A percentile compares a stretch with the other conserved stretches of the same genome.
phyloP scores from a whole-genome alignment of 1,140 invertebrate genomes.

The Tribolium madens region DNA sequence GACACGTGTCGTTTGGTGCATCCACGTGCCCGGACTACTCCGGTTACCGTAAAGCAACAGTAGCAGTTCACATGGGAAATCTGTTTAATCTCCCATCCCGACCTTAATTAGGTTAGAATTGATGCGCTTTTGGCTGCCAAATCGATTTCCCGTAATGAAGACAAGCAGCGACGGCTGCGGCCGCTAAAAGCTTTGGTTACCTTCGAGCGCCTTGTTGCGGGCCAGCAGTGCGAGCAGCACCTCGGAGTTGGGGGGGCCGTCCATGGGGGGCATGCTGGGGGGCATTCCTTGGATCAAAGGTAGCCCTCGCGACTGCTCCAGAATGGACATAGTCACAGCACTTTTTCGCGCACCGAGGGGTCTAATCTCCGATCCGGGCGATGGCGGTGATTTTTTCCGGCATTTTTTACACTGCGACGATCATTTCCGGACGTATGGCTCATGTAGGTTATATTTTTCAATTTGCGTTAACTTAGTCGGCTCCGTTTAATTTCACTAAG shows the following conservation, averaged over 20 bases:
- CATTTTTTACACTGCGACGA: conserved; percentile 24
- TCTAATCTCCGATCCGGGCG: background rate
- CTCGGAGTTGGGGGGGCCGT: conserved; percentile 79
- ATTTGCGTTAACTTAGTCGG: conserved; percentile 58
- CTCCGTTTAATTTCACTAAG: conserved; percentile 60
- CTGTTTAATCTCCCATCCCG: conserved; percentile 39
- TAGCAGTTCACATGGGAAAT: conserved; percentile 51
- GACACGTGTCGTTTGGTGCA: conserved; percentile 38
- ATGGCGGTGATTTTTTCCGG: background rate
- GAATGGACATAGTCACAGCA: conserved; percentile 68
- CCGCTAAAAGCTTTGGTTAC: conserved; percentile 59
- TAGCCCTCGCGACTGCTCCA: conserved; percentile 64
- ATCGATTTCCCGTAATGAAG: conserved; percentile 13
- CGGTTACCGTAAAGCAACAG: conserved; percentile 43
- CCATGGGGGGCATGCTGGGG: conserved; percentile 62
- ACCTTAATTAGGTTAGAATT: conserved; percentile 49
- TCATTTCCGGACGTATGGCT: conserved; percentile 53
- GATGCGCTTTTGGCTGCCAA: conserved; percentile 40
- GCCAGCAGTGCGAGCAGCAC: conserved; percentile 84
- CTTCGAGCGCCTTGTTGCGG: conserved; percentile 89
- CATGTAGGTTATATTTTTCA: conserved; percentile 60
- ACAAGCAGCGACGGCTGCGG: background rate
- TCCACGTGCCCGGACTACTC: conserved; percentile 43
- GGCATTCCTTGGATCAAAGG: conserved; percentile 61
- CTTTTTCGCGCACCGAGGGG: background rate